Evolutionary conservation across 2,888 invertebrate species (phyloP), one percentile per base, ranked within the genome.

Genomic region (Onchidella celtica): DNA sequence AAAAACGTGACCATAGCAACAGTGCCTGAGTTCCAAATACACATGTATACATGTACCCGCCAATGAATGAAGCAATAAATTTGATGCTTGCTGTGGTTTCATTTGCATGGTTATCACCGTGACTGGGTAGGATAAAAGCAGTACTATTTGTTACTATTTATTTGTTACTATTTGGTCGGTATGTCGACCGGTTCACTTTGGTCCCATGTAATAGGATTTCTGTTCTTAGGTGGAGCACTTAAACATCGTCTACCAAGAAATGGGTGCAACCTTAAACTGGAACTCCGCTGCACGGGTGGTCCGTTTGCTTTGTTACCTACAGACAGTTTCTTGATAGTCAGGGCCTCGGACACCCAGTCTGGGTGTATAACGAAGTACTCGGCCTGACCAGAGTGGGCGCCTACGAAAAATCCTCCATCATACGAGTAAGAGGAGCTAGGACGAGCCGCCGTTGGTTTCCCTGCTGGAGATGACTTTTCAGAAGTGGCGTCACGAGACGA

Each of bases 341-440:
- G 85, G 24, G 88, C 88, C 83, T 92, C 92, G 0, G 92, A 91
- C 24, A 91, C 91, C 92, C 92, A 92, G 81, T 92, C 92, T 0
- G 92, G 92, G 74, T 92, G 91, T 73, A 92, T 91, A 11, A 90
- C 89, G 85, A 91, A 92, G 83, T 88, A 91, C 57, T 91, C 90
- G 21, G 68, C 69, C 59, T 84, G 83, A 3, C 86, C 85, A n/a
- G 87, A 83, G 68, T 86, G 86, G 11, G 89, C 87, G 57, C 86
- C 85, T 47, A 85, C 79, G 85, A 92, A 92, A 65, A 91, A 83
- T 36, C 91, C 90, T 21, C 91, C 90, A 36, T 91, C 90, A 83
- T 90, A 90, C 40, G 87, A 82, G 80, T 90, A 88, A 1, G 85
- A 84, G 3, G 86, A 84, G 29, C 85, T 81, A 0, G 87, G 86